Evolutionary conservation across 1,140 invertebrate genomes (phyloP).

Genomic region (Drosophila sechellia): DNA sequence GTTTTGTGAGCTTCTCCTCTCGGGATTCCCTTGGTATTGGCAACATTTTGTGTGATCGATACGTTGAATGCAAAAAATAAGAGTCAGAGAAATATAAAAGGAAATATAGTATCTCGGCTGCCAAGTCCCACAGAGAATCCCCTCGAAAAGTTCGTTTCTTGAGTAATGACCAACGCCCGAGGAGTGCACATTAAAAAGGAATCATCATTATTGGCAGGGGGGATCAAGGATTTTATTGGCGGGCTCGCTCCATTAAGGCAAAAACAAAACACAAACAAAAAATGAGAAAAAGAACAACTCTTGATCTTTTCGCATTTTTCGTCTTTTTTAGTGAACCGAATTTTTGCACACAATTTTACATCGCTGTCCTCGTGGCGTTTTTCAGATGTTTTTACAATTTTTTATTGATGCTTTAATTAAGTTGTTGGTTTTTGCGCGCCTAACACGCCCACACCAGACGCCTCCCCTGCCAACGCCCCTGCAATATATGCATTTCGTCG

Average conservation of each 20-base stretch:
- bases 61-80: conserved; percentile 62
- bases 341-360: conserved; percentile 41
- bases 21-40: conserved; percentile 52
- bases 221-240: conserved; percentile 66
- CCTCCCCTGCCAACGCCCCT: conserved; percentile 5
- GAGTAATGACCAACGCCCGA: conserved; percentile 77
- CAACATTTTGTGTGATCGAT: conserved; percentile 80
- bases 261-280: conserved; percentile 1
- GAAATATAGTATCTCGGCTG: background rate
- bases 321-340: conserved; percentile 2
- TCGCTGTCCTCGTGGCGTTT: conserved; percentile 30
- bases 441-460: background rate
- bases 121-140: background rate
- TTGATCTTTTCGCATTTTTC: background rate
- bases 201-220: conserved; percentile 83
- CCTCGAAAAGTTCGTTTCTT: conserved; percentile 23
- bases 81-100: conserved; percentile 23
- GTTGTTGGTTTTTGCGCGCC: conserved; percentile 61
- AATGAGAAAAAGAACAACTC: background rate
- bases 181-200: conserved; percentile 84
- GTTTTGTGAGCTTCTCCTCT: conserved; percentile 34
- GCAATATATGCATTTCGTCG: conserved; percentile 19
- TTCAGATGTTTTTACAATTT: conserved; percentile 68
- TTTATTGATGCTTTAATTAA: conserved; percentile 82
- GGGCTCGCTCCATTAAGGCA: conserved; percentile 54